Conservation (phyloP, 2,797 vertebrate species). For the Rhabdophis nuchalis region DNA sequence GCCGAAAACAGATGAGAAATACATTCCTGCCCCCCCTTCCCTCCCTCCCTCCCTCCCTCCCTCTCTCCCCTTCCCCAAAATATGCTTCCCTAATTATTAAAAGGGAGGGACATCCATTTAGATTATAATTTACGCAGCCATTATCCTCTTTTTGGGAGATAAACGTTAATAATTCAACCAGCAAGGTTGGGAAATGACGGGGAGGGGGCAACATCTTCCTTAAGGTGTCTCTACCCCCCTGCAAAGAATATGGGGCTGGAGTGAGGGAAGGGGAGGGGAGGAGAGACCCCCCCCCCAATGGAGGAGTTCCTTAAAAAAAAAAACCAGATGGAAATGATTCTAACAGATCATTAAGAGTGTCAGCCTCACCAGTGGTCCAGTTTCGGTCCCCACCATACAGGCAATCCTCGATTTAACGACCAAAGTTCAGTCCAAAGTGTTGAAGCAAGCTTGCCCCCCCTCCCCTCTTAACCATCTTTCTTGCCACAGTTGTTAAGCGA, state of each 20-base stretch:
- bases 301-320: background rate
- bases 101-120: conserved; percentile 80
- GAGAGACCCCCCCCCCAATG: background rate
- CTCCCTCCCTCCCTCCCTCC: background rate
- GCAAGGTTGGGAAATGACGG: background rate
- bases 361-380: background rate
- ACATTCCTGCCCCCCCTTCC: conserved; percentile 46
- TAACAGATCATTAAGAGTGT: background rate
- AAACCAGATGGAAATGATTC: background rate
- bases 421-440: no score
- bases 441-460: no score
- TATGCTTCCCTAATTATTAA: conserved; percentile 24
- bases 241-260: background rate
- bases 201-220: background rate
- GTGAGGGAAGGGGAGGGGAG: background rate
- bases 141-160: conserved; percentile 69
- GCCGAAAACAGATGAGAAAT: conserved; percentile 77
- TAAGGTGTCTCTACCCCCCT: background rate
- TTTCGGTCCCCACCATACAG: background rate
- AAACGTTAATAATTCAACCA: conserved; percentile 80
- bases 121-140: conserved; percentile 86
- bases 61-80: background rate
- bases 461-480: no score
- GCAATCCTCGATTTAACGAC: no score
- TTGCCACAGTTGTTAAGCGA: no score